Conservation (phyloP, 2,113 vertebrate species). For the Ailurus styani region DNA sequence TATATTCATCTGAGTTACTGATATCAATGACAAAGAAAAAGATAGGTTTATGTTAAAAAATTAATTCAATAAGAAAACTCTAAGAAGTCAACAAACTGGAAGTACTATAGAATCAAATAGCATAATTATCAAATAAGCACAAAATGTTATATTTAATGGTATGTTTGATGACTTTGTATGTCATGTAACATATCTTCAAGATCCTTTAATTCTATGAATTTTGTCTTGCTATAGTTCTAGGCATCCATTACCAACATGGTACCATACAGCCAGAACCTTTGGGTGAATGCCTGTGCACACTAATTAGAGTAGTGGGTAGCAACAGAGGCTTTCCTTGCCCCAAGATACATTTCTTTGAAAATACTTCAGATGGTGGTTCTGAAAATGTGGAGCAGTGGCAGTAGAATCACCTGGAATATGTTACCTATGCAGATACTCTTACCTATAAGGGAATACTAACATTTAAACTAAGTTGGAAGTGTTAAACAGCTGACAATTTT, state of each 20-base stretch:
- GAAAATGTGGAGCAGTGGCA: not conserved
- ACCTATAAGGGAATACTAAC: not conserved
- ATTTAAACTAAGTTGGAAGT: not conserved
- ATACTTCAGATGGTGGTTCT: not conserved
- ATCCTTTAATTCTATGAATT: not conserved
- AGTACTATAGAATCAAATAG: not conserved
- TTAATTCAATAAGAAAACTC: not conserved
- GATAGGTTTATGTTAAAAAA: not conserved
- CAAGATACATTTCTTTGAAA: not conserved
- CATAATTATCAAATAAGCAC: not conserved
- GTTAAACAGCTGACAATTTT: not conserved
- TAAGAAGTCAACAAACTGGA: not conserved
- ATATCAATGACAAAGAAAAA: not conserved
- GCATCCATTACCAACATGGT: not conserved
- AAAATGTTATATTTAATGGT: not conserved
- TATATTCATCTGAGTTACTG: constrained; percentile 79
- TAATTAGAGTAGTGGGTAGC: not conserved
- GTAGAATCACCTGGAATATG: not conserved
- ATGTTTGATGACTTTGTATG: not conserved
- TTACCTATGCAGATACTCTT: not conserved
- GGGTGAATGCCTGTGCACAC: not conserved
- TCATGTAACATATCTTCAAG: not conserved
- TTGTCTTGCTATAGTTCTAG: not conserved
- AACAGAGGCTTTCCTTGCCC: not conserved
- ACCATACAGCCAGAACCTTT: not conserved